Evolutionary conservation across 2,888 invertebrate genomes (phyloP).

Genomic region (Drosophila cracens): DNA sequence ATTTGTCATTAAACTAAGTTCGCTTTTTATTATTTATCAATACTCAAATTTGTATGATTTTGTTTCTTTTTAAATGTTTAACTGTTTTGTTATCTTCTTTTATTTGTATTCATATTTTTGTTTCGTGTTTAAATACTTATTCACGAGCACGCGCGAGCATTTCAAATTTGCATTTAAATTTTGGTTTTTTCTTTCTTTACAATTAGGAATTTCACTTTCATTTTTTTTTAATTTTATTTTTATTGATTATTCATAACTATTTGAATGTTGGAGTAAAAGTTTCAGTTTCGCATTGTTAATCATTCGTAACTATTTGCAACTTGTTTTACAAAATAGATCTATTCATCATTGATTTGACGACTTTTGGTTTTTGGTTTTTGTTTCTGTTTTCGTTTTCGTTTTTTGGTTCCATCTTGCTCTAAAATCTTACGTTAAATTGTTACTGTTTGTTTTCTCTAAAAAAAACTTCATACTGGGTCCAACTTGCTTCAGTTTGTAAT

Average conservation of each 20-base stretch:
- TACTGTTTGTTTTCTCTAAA: conserved; percentile 50
- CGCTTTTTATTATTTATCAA: conserved; percentile 30
- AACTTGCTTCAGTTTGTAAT: conserved; percentile 74
- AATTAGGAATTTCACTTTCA: conserved; percentile 50
- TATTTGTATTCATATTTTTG: conserved; percentile 30
- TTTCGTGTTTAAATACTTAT: conserved; percentile 61
- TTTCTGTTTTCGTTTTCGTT: conserved; percentile 10
- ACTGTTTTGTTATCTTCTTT: conserved; percentile 35
- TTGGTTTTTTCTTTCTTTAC: conserved; percentile 44
- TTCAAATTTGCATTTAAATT: conserved; percentile 55
- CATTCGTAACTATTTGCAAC: conserved; percentile 54
- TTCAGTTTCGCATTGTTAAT: conserved; percentile 58
- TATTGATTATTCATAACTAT: conserved; percentile 62
- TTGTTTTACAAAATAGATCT: conserved; percentile 77
- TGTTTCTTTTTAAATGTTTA: conserved; percentile 59
- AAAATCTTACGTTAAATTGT: conserved; percentile 71
- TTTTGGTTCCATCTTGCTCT: conserved; percentile 64
- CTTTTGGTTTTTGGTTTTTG: conserved; percentile 37
- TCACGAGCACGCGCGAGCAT: conserved; percentile 80
- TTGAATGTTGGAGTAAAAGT: conserved; percentile 69
- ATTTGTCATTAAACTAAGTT: conserved; percentile 69
- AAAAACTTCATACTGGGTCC: conserved; percentile 77
- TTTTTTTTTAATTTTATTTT: conserved; percentile 26
- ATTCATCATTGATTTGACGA: conserved; percentile 46
- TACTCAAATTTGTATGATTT: conserved; percentile 32